Evolutionary conservation across 1,140 invertebrate species (phyloP).

Genomic region (Venustaconcha ellipsiformis): DNA sequence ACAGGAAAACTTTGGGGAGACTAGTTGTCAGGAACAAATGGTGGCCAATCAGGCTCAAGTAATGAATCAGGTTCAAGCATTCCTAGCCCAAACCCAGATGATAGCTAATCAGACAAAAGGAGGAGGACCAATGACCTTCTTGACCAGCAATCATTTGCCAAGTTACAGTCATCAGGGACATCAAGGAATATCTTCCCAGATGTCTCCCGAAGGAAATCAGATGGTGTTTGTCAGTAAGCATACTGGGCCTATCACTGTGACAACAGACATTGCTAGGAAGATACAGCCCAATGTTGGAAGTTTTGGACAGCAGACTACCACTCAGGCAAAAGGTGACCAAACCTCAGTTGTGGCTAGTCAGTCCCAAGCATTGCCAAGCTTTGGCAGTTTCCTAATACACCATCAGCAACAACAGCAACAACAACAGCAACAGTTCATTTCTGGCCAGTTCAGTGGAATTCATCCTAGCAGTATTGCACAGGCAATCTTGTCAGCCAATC

Average conservation of each 20-base stretch:
- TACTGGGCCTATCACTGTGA: too few relatives aligned
- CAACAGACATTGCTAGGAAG: too few relatives aligned
- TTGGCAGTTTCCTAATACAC: constrained; percentile 48
- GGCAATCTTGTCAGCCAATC: neutral
- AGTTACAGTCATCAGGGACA: neutral
- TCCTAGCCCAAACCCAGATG: constrained; percentile 18
- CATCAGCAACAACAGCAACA: constrained; percentile 48
- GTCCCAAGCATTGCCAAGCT: constrained; percentile 40
- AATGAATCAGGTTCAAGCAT: constrained; percentile 21
- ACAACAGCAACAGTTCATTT: constrained; percentile 22
- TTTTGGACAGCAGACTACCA: too few relatives aligned
- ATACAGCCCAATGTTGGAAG: too few relatives aligned
- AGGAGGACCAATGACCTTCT: too few relatives aligned
- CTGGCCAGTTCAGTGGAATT: neutral
- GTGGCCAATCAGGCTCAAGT: too few relatives aligned
- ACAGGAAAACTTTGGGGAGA: too few relatives aligned
- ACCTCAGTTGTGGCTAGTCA: neutral
- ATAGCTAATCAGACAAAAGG: constrained; percentile 21
- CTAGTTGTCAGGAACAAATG: too few relatives aligned
- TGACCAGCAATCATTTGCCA: too few relatives aligned
- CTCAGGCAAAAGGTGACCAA: too few relatives aligned
- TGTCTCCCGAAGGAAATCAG: neutral
- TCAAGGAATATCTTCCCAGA: neutral
- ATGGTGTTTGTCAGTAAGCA: too few relatives aligned
- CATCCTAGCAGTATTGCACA: too few relatives aligned